A percentile compares a stretch with the other conserved stretches of the same genome.
phyloP scores from a whole-genome alignment of 2,888 invertebrate genomes.

The Protonemura montana region DNA sequence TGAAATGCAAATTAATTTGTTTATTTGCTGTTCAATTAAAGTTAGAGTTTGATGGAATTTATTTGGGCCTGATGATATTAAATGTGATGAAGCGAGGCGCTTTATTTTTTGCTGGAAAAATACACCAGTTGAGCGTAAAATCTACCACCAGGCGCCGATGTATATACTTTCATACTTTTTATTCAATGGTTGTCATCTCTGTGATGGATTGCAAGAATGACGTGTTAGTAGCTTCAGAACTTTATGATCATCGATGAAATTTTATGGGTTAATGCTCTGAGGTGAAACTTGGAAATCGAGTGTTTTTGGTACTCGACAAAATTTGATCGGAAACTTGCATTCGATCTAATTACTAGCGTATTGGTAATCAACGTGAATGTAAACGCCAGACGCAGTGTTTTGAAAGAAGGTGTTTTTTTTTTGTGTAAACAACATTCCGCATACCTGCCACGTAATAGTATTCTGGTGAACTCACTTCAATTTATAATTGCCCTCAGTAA shows the following conservation, averaged over 20 bases:
- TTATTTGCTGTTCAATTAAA: background rate
- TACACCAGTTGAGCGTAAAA: background rate
- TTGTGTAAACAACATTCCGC: background rate
- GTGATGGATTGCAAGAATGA: background rate
- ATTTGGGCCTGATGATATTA: background rate
- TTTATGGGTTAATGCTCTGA: background rate
- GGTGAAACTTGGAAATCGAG: background rate
- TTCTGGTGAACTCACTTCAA: background rate
- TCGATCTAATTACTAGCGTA: constrained; percentile 9
- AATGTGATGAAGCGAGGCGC: background rate
- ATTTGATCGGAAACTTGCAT: background rate
- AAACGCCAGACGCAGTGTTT: background rate
- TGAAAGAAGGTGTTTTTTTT: background rate
- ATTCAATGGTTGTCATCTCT: background rate
- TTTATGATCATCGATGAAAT: background rate
- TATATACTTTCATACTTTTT: background rate
- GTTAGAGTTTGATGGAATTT: background rate
- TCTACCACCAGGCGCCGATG: background rate
- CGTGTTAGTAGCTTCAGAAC: background rate
- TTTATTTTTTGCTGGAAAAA: background rate
- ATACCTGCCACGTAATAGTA: background rate
- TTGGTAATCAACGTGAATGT: background rate
- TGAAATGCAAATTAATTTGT: background rate
- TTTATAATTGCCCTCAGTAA: background rate
- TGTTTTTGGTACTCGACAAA: background rate